phyloP scores from a whole-genome alignment of 2,888 invertebrate species.

The Dyspetes luteomarginatus region DNA sequence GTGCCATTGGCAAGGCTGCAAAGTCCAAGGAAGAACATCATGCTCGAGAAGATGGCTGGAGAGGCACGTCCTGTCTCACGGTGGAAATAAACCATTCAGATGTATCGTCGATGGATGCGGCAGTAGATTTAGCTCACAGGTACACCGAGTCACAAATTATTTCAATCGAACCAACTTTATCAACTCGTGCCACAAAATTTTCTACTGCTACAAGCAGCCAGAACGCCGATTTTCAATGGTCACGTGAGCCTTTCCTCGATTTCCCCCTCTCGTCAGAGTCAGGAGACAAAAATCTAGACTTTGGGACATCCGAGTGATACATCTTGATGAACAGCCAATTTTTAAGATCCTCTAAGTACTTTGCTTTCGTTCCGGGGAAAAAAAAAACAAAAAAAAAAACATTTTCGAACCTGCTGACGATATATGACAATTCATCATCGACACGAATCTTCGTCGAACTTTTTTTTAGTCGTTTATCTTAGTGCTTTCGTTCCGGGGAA shows the following conservation, averaged over 20 bases:
- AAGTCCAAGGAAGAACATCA: slow-evolving; percentile 96
- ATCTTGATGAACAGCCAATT: no score
- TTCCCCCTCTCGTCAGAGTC: slow-evolving; percentile 24
- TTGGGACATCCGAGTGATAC: background rate
- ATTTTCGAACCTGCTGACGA: no score
- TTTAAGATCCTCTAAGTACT: no score
- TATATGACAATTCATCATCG: no score
- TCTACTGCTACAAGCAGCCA: slow-evolving; percentile 9
- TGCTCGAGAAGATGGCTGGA: slow-evolving; percentile 97
- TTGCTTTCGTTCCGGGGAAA: slow-evolving; percentile 69
- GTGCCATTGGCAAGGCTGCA: slow-evolving; percentile 97
- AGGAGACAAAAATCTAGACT: slow-evolving; percentile 39
- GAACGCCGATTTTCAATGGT: slow-evolving; percentile 33
- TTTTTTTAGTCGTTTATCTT: no score
- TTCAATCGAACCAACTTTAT: slow-evolving; percentile 27
- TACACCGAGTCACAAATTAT: slow-evolving; percentile 82
- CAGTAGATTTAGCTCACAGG: slow-evolving; percentile 93
- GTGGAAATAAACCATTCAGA: slow-evolving; percentile 95
- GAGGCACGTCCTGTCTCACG: slow-evolving; percentile 95
- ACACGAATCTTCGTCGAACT: no score
- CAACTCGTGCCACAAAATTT: slow-evolving; percentile 6
- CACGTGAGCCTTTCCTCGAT: slow-evolving; percentile 11
- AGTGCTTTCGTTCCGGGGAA: slow-evolving; percentile 69
- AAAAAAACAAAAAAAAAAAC: slow-evolving; percentile 65
- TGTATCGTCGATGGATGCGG: slow-evolving; percentile 98